Base-by-base conservation (phyloP, 1,140 invertebrate species). In the Coelopa frigida region DNA sequence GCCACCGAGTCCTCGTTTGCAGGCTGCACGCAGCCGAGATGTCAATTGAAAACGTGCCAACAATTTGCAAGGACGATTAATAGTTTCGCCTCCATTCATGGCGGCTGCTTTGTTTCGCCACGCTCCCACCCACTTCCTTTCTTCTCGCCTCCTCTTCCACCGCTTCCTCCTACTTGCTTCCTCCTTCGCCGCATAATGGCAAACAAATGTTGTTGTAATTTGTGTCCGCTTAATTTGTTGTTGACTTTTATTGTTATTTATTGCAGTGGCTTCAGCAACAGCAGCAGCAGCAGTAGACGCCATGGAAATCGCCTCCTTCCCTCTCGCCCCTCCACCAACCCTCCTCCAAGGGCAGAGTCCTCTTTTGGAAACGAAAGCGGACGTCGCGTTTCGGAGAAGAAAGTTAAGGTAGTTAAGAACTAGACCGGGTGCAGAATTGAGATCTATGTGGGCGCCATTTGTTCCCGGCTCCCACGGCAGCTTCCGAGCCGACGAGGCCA, bases 41-140 rank as follows among this genome's bases (percentile, higher is more conserved):
- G 61, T 65, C 59, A 65, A 65, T 65, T 65, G 61, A 65, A 65
- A 65, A 65, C 61, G 61, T 65, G 61, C 61, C 61, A 65, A 65
- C 61, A 65, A 65, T 65, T 65, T 65, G 61, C 61, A 65, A 65
- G 57, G 61, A 62, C 61, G 59, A 65, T 65, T 65, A 65, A 65
- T 65, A 58, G 61, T 65, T 29, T 27, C 20, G 22, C 6, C 20
- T 23, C 7, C 26, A 4, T 41, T n/a, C 4, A 29, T 17, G 40
- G 10, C 11, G 10, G 24, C 20, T 12, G n/a, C n/a, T n/a, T n/a
- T 23, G 17, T 44, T 22, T 33, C 6, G 32, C 17, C 12, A 31
- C n/a, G n/a, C 26, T 18, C 21, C 40, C 1, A 10, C 7, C n/a
- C n/a, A 14, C 14, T 0, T 18, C 14, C n/a, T 37, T 35, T 24